Evolutionary conservation across 2,797 vertebrate genomes (phyloP).

Genomic region (Chaetophractus vellerosus): DNA sequence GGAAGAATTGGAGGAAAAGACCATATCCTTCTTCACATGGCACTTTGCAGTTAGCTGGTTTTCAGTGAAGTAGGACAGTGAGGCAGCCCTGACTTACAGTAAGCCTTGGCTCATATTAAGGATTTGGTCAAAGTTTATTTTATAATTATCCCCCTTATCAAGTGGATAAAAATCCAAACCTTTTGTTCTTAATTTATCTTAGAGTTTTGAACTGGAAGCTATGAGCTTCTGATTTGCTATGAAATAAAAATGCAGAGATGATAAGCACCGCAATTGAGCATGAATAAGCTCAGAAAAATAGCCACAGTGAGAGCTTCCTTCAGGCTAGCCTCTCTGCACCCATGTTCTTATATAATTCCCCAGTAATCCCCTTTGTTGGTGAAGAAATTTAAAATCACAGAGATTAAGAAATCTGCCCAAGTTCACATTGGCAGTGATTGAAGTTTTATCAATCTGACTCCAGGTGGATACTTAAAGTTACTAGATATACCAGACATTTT

Average conservation of each 20-base stretch:
- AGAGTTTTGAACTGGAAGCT: neutral
- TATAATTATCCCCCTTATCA: constrained; percentile 1
- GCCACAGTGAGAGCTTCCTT: neutral
- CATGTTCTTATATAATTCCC: neutral
- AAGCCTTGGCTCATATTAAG: neutral
- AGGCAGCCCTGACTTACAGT: neutral
- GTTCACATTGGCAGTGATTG: neutral
- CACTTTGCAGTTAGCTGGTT: neutral
- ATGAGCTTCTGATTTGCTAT: neutral
- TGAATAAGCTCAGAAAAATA: neutral
- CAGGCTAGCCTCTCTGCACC: neutral
- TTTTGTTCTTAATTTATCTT: neutral
- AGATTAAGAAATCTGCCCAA: neutral
- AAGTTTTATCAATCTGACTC: neutral
- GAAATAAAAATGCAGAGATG: neutral
- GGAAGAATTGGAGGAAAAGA: constrained; percentile 1
- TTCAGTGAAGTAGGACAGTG: neutral
- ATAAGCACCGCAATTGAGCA: neutral
- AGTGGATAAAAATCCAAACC: neutral
- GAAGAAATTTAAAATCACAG: neutral
- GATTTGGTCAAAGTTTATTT: neutral
- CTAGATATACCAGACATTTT: neutral
- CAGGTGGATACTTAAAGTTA: neutral
- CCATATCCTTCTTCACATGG: neutral
- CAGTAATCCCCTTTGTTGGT: neutral